A percentile compares a stretch with the other conserved stretches of the same genome.
phyloP scores from a whole-genome alignment of 1,140 invertebrate genomes.

The Drosophila gunungcola region DNA sequence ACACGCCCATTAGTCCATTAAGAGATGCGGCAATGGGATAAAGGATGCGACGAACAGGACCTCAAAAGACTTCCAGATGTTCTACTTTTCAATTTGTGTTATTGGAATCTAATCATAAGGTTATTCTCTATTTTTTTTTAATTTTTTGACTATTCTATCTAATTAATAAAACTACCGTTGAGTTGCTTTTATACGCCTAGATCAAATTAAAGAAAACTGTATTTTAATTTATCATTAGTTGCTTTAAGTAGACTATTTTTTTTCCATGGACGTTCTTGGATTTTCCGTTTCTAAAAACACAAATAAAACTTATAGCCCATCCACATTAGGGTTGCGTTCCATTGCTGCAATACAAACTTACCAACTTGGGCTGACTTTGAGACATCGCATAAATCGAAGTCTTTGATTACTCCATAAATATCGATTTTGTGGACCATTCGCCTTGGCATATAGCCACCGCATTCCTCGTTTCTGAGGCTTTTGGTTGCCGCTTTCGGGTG shows the following conservation, averaged over 20 bases:
- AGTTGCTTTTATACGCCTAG: too few relatives aligned
- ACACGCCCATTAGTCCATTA: constrained; percentile 37
- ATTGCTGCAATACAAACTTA: not conserved
- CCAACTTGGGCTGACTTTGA: constrained; percentile 16
- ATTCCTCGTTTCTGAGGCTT: constrained; percentile 14
- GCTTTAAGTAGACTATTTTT: too few relatives aligned
- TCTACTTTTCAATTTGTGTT: too few relatives aligned
- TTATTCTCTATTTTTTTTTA: not conserved
- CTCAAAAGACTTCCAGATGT: constrained; percentile 10
- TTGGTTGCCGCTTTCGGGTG: not conserved
- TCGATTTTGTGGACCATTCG: constrained; percentile 19
- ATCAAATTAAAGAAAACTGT: too few relatives aligned
- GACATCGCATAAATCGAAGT: constrained; percentile 21
- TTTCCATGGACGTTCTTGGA: too few relatives aligned
- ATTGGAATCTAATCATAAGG: constrained; percentile 1
- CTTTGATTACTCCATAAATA: constrained; percentile 43
- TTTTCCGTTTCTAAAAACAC: too few relatives aligned
- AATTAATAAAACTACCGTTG: too few relatives aligned
- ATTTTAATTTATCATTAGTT: too few relatives aligned
- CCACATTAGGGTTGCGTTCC: too few relatives aligned
- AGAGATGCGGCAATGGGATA: constrained; percentile 15
- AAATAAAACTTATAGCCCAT: not conserved
- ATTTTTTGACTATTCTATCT: not conserved
- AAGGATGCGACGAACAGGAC: not conserved
- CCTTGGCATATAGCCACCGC: constrained; percentile 5